Evolutionary conservation across 2,113 vertebrate genomes (phyloP), one percentile per base, ranked within the genome.

Genomic region (Eulacestoma nigropectus): DNA sequence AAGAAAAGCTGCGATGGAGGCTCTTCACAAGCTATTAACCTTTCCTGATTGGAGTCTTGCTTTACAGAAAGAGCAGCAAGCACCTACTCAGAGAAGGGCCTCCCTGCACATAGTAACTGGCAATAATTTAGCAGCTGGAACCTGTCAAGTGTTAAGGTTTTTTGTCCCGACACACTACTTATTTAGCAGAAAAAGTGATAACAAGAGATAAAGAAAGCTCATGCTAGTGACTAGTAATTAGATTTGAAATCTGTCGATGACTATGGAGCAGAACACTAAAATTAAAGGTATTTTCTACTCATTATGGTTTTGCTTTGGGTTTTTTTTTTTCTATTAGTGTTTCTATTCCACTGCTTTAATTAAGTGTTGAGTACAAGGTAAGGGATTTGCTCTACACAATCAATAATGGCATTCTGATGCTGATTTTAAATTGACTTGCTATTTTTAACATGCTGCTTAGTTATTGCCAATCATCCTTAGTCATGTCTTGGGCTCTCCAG

Each of bases 21-120:
- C 72, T 87, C 93, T 95, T 96, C 93, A 92, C 79, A 94, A 94
- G 96, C 93, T 96, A 93, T 97, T 96, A 96, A 97, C 97, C 97
- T 97, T 96, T 95, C 89, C 87, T 97, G 97, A 96, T 93, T 96
- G 96, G 89, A 96, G 96, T 96, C 95, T 67, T 90, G 84, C 91
- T 91, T 87, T 93, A 93, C 87, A 90, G 90, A 93, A 89, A 94
- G 81, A 94, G 95, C 95, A 80, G 89, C 84, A 35, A 92, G 72
- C 57, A 75, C 78, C 95, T 90, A 44, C 89, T 79, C 33, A 1
- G 39, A 93, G 84, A 82, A 87, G 52, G 83, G 84, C 84, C 87
- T 96, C 39, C 83, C 82, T 83, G 86, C 55, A 89, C 93, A 93
- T 25, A 89, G 88, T 82, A 67, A 87, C 87, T n/a, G 64, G 89